phyloP scores from a whole-genome alignment of 2,797 vertebrate genomes.

The Podargus strigoides region DNA sequence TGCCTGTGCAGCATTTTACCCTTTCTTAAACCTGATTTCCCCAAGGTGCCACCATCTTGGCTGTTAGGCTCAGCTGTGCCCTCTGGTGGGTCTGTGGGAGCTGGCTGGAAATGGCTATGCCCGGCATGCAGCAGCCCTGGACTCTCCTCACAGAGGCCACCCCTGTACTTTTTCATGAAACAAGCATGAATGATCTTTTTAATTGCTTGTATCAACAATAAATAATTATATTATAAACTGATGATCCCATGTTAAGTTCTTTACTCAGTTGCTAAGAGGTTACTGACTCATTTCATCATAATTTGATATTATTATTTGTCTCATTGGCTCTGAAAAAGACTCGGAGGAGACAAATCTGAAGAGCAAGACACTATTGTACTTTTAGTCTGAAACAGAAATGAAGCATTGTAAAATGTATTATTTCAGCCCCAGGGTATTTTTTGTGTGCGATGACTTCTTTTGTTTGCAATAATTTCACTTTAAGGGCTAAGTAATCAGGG shows the following conservation, averaged over 20 bases:
- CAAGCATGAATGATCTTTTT: background rate
- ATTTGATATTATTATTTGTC: background rate
- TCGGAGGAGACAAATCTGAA: background rate
- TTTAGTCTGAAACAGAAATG: background rate
- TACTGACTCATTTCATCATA: background rate
- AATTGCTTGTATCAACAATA: background rate
- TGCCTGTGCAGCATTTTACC: background rate
- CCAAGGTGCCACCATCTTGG: accelerated
- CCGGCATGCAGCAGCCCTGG: accelerated
- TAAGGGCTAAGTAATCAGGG: background rate
- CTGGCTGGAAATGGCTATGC: background rate
- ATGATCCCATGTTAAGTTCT: background rate
- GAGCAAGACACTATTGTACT: background rate
- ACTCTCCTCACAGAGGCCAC: background rate
- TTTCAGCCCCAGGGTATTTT: background rate
- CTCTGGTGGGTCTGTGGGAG: accelerated
- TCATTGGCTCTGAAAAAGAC: background rate
- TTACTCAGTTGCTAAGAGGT: background rate
- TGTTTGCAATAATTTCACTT: conserved; percentile 3
- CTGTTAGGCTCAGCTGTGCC: background rate
- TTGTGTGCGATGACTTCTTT: background rate
- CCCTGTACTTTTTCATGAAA: background rate
- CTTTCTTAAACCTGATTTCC: background rate
- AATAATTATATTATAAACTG: background rate
- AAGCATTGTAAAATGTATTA: background rate